Evolutionary conservation across 2,888 invertebrate species (phyloP).

Genomic region (Rutpela maculata): DNA sequence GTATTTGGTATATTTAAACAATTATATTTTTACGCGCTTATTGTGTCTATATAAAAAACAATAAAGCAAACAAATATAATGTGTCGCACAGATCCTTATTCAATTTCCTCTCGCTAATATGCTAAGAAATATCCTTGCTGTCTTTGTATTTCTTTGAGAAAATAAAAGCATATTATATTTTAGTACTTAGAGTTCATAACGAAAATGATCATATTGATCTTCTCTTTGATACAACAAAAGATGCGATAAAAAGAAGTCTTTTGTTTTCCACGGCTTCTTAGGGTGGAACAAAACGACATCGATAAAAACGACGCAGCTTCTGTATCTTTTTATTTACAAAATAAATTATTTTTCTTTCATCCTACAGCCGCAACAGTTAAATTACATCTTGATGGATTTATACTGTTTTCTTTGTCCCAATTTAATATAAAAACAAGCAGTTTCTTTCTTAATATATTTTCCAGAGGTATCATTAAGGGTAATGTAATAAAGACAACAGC

Average conservation of each 20-base stretch:
- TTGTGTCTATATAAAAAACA: too few relatives aligned
- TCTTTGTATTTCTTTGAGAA: neutral
- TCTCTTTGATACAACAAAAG: neutral
- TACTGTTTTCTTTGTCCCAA: neutral
- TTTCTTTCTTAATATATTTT: neutral
- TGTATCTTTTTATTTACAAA: neutral
- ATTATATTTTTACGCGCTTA: too few relatives aligned
- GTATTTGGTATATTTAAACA: too few relatives aligned
- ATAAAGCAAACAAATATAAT: neutral
- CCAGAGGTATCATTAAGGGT: neutral
- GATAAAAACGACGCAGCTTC: neutral
- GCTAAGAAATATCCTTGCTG: neutral
- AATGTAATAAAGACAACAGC: too few relatives aligned
- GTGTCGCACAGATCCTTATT: neutral
- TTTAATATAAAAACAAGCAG: neutral
- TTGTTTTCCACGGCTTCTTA: neutral
- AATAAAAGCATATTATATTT: neutral
- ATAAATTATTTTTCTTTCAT: neutral
- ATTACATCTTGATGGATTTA: slow-evolving; percentile 7
- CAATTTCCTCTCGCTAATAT: neutral
- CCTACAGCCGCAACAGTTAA: neutral
- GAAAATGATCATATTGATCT: neutral
- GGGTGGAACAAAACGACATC: slow-evolving; percentile 3
- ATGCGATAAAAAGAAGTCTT: neutral
- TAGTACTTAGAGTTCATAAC: neutral